phyloP scores from a whole-genome alignment of 37 sponge, comb jelly and placozoan species.

The Diacarnus erythraeanus region DNA sequence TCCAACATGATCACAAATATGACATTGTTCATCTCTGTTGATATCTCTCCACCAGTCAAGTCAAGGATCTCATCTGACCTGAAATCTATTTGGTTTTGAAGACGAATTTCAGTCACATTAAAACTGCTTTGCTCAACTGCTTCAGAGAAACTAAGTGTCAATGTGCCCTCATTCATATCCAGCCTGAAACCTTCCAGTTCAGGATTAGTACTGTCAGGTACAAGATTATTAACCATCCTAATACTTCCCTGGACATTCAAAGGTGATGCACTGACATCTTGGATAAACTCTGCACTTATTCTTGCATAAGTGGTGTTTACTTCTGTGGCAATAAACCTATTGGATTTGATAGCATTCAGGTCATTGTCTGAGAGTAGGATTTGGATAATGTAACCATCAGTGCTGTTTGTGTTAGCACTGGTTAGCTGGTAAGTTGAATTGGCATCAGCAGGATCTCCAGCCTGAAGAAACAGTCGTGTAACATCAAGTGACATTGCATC shows the following conservation, averaged over 20 bases:
- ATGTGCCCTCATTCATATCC: constrained; percentile 52
- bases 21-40: constrained; percentile 24
- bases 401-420: constrained; percentile 56
- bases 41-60: constrained; percentile 45
- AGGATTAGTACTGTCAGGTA: constrained; percentile 66
- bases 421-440: constrained; percentile 45
- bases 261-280: constrained; percentile 70
- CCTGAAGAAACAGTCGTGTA: constrained; percentile 57
- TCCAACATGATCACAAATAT: constrained; percentile 43
- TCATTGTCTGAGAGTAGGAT: constrained; percentile 53
- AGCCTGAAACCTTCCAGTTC: constrained; percentile 54
- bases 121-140: constrained; percentile 68
- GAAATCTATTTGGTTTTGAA: constrained; percentile 52
- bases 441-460: constrained; percentile 8
- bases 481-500: constrained; percentile 39
- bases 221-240: constrained; percentile 38
- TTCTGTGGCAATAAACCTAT: constrained; percentile 53
- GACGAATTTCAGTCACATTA: constrained; percentile 55
- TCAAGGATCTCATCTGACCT: not conserved
- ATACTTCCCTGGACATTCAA: constrained; percentile 37
- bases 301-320: constrained; percentile 50
- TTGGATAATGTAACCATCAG: constrained; percentile 52
- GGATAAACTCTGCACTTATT: constrained; percentile 75
- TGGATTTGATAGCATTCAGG: constrained; percentile 80
- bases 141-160: constrained; percentile 82